phyloP scores from a whole-genome alignment of 2,888 invertebrate species.

The Atethmia centrago region DNA sequence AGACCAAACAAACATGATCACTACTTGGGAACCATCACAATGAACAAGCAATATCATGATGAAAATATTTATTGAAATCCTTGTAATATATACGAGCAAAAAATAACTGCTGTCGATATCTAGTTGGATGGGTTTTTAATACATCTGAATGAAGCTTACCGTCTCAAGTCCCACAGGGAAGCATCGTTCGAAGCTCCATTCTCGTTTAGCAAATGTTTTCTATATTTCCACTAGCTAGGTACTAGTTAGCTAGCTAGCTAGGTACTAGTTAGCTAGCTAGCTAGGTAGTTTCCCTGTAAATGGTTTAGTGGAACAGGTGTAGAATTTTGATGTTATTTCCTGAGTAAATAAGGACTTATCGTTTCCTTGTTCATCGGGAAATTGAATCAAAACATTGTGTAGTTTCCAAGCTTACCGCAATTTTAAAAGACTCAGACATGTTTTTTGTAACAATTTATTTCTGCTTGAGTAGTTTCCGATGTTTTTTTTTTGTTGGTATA shows the following conservation, averaged over 20 bases:
- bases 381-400: conserved; percentile 29
- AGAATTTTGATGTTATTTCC: conserved; percentile 40
- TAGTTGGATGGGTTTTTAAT: conserved; percentile 45
- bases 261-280: neutral
- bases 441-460: no score
- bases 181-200: conserved; percentile 52
- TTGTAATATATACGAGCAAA: neutral
- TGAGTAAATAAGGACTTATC: neutral
- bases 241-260: conserved; percentile 1
- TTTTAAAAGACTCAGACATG: neutral
- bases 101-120: conserved; percentile 9
- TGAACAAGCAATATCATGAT: neutral
- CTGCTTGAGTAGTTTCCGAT: no score
- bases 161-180: conserved; percentile 61
- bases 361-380: conserved; percentile 14
- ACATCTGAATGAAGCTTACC: conserved; percentile 56
- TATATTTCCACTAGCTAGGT: conserved; percentile 21
- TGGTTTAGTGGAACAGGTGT: conserved; percentile 37
- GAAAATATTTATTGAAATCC: conserved; percentile 11
- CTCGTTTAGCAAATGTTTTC: conserved; percentile 69
- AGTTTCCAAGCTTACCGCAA: neutral
- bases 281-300: conserved; percentile 15
- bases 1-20: neutral
- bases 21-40: neutral
- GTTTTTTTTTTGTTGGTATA: no score